Evolutionary conservation across 1,140 invertebrate species (phyloP), one percentile per base, ranked within the genome.

Genomic region (Drosophila kepulauana): DNA sequence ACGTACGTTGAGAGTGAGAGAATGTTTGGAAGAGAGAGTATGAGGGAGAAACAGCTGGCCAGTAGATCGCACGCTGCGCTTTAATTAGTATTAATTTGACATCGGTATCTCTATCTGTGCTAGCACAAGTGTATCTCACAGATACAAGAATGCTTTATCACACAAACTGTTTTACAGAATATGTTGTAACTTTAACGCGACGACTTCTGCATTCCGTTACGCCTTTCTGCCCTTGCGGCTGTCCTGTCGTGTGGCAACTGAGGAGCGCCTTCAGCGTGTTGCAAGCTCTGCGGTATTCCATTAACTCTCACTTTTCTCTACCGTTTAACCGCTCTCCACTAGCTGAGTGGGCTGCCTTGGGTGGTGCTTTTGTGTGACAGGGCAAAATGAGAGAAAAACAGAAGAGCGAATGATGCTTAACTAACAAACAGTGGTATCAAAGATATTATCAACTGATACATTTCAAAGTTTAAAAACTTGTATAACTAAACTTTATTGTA

Each of bases 171-270:
- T 43, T 74, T 59, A 16, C 43, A 46, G 35, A 54, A 46, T 30
- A 16, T 65, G 65, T 5, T 16, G 35, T 38, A 41, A 75, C 62
- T 58, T 30, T 48, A 35, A 43, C 61, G 25, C 70, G 56, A 30
- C 56, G 46, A 49, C 56, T 41, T 43, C 57, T 56, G 59, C 71
- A 68, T 51, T 61, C 15, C 51, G 58, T 20, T 45, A 46, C 11
- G 43, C 7, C 51, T 56, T 54, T 30, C 15, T 64, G 67, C 63
- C 82, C 74, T 80, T 75, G 79, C 73, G 70, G 70, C 70, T 79
- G 77, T 88, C 85, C 84, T 88, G 77, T 81, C 80, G 85, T 78
- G 70, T 80, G 78, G 80, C 80, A 84, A 88, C 84, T 88, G 85
- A 88, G 74, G 54, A 61, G 49, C 20, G 66, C 30, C 30, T 82